Evolutionary conservation across 2,113 vertebrate genomes (phyloP), one percentile per base, ranked within the genome.

Genomic region (Isurus oxyrinchus): DNA sequence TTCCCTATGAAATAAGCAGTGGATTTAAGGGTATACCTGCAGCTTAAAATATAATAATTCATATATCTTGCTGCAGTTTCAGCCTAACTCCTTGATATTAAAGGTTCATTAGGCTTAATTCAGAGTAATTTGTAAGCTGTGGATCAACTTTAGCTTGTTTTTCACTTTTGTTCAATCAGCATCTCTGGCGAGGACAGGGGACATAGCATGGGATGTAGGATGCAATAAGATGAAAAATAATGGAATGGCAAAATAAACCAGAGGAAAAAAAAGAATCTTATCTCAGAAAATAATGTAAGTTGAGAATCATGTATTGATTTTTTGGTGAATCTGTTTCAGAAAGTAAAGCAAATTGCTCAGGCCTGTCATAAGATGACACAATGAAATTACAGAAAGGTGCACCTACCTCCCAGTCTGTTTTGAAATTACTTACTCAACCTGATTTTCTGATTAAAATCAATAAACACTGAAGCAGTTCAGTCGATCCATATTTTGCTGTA

Each of bases 371-470:
- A 95, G 94, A 95, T 95, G 94, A 95, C 66, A 63, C 59, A 95
- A 67, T 95, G 49, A 76, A 95, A 95, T 95, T 95, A 95, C 49
- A 95, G 67, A 49, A 95, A 95, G 72, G 94, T 72, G 63, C 49
- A 13, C 25, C 67, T 55, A 49, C 66, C 94, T 95, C 94, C 66
- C 94, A 72, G 40, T 49, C 94, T 69, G 66, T 55, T 72, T 69
- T 95, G 94, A 95, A 95, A 95, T 95, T 53, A 76, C 44, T 72
- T 72, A 95, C 94, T 95, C 49, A 72, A 72, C 66, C 63, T 69
- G 66, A 69, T 95, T 95, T 95, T 95, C 94, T 95, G 94, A 95
- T 95, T 55, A 76, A 95, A 95, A 95, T 95, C 94, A 95, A 95
- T 95, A 95, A 27, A 55, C 49, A 19, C 67, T 49, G 66, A 95